phyloP scores from a whole-genome alignment of 2,888 invertebrate species.

The Limnephilus lunatus region DNA sequence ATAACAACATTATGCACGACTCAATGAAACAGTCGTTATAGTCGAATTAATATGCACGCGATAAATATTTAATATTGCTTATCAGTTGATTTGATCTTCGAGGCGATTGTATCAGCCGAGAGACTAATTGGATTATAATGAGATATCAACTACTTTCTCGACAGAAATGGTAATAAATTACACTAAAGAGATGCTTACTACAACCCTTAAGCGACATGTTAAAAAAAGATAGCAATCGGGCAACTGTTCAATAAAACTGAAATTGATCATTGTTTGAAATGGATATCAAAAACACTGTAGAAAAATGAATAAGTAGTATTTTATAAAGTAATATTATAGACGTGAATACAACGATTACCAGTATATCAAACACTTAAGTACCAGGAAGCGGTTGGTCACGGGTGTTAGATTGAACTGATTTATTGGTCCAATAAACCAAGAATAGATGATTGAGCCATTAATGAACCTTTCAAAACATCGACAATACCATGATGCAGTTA shows the following conservation, averaged over 20 bases:
- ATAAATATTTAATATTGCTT: not conserved
- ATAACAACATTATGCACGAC: conserved; percentile 21
- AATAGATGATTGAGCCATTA: conserved; percentile 15
- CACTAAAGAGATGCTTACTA: not conserved
- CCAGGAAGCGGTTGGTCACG: conserved; percentile 24
- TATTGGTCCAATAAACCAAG: conserved; percentile 2
- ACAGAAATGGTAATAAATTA: not conserved
- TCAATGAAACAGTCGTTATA: conserved; percentile 23
- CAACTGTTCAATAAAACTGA: too few relatives aligned
- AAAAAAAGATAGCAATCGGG: not conserved
- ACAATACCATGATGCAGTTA: not conserved
- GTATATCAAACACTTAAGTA: not conserved
- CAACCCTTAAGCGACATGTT: not conserved
- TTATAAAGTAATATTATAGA: not conserved
- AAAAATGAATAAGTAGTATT: not conserved
- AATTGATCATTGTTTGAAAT: not conserved
- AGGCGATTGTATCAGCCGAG: not conserved
- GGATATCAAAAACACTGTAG: not conserved
- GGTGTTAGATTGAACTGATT: conserved; percentile 2
- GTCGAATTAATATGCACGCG: not conserved
- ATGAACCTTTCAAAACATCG: not conserved
- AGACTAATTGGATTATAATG: not conserved
- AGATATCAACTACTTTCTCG: not conserved
- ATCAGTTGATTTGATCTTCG: not conserved
- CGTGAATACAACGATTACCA: not conserved